These are phyloP conservation scores for Phoeniculus purpureus DNA, from an alignment of 2,797 vertebrate genomes.

Conservation along the genomic window DNA sequence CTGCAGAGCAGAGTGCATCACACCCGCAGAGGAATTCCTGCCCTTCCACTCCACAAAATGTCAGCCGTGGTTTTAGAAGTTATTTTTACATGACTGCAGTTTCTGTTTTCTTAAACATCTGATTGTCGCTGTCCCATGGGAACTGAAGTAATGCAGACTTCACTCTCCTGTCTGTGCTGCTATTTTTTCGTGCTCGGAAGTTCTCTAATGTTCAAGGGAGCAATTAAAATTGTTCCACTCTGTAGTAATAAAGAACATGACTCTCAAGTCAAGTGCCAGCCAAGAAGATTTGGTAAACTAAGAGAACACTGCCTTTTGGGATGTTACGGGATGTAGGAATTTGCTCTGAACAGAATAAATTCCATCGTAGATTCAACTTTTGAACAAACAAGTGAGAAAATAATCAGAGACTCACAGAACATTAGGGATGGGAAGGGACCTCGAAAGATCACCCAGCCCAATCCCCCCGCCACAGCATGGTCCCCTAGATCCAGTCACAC, in stretches of 20 bases:
- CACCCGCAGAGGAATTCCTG: conserved; percentile 2
- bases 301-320: background rate
- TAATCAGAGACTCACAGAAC: background rate
- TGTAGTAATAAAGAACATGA: conserved; percentile 30
- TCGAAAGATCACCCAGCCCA: too few species aligned
- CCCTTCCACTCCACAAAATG: background rate
- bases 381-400: background rate
- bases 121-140: conserved; percentile 49
- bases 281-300: conserved; percentile 15
- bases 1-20: background rate
- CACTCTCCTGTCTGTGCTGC: background rate
- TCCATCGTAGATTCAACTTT: background rate
- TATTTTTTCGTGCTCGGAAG: conserved; percentile 40
- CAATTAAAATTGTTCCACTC: conserved; percentile 56
- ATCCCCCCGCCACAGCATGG: too few species aligned
- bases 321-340: background rate
- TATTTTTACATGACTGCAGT: conserved; percentile 8
- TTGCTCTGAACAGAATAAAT: background rate
- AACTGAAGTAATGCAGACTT: conserved; percentile 48
- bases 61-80: conserved; percentile 39
- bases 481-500: too few species aligned
- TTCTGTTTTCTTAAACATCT: conserved; percentile 47
- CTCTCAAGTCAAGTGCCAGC: conserved; percentile 26
- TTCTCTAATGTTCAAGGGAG: conserved; percentile 53
- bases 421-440: too few species aligned